Conservation (phyloP, 2,888 invertebrate species). For the Unio pictorum region DNA sequence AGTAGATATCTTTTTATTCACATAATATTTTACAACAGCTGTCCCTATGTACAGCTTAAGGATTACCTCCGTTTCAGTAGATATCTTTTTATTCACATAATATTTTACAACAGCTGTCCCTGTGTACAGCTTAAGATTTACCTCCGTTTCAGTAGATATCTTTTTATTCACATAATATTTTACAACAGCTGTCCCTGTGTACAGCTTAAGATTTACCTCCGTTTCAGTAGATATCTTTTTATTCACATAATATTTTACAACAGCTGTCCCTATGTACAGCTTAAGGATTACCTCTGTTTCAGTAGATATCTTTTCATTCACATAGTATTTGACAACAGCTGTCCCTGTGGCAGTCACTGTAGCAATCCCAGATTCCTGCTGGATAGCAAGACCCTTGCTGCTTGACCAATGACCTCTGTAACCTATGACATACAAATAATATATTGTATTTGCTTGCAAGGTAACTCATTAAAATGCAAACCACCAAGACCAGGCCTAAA, state of each 20-base stretch:
- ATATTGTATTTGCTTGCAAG: no score
- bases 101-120: no score
- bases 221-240: slow-evolving; percentile 44
- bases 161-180: slow-evolving; percentile 47
- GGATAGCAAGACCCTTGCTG: slow-evolving; percentile 42
- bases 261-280: no score
- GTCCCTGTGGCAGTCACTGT: slow-evolving; percentile 52
- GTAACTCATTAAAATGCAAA: no score
- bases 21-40: no score
- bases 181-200: no score
- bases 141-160: slow-evolving; percentile 61
- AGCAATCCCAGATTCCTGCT: slow-evolving; percentile 49
- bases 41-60: neutral
- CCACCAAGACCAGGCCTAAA: no score
- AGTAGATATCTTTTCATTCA: no score
- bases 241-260: no score
- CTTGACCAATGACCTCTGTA: slow-evolving; percentile 52
- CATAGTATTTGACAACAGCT: slow-evolving; percentile 27
- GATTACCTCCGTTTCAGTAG: neutral
- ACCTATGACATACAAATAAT: slow-evolving; percentile 35
- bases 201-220: slow-evolving; percentile 41
- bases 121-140: slow-evolving; percentile 13
- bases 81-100: no score
- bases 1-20: no score
- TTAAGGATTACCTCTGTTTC: no score